These are phyloP conservation scores for Actenoides lindsayi DNA, from an alignment of 2,113 vertebrate species.

Conservation along the genomic window DNA sequence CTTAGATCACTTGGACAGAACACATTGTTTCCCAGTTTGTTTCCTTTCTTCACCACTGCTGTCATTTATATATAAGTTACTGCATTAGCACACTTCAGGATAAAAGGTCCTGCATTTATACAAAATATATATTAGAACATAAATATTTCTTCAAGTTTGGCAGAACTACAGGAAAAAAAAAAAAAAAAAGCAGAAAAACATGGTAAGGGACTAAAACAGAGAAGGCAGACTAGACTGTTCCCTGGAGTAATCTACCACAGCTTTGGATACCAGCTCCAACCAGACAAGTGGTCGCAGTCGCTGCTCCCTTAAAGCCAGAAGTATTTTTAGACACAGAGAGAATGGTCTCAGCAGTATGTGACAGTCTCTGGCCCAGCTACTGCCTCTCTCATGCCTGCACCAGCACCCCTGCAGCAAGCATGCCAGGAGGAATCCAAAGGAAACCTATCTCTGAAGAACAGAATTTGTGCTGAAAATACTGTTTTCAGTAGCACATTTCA, in stretches of 20 bases:
- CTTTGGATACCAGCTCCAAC: neutral
- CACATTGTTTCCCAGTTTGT: neutral
- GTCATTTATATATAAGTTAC: neutral
- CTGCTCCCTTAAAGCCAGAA: neutral
- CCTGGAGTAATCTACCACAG: neutral
- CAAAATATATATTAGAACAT: neutral
- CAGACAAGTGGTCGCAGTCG: neutral
- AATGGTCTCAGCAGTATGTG: rapidly evolving
- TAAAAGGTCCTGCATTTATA: neutral
- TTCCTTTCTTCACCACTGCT: neutral
- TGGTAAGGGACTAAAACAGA: neutral
- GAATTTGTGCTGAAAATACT: neutral
- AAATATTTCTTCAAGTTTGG: neutral
- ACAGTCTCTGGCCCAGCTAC: neutral
- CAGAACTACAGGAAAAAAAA: neutral
- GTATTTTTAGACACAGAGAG: neutral
- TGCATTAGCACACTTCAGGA: neutral
- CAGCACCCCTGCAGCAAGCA: neutral
- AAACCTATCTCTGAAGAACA: neutral
- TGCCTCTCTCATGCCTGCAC: neutral
- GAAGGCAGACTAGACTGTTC: neutral
- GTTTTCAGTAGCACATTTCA: neutral
- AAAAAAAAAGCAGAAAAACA: neutral
- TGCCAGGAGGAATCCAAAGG: neutral
- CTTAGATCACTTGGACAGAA: neutral